phyloP scores from a whole-genome alignment of 2,888 invertebrate species.

The Melieria crassipennis region DNA sequence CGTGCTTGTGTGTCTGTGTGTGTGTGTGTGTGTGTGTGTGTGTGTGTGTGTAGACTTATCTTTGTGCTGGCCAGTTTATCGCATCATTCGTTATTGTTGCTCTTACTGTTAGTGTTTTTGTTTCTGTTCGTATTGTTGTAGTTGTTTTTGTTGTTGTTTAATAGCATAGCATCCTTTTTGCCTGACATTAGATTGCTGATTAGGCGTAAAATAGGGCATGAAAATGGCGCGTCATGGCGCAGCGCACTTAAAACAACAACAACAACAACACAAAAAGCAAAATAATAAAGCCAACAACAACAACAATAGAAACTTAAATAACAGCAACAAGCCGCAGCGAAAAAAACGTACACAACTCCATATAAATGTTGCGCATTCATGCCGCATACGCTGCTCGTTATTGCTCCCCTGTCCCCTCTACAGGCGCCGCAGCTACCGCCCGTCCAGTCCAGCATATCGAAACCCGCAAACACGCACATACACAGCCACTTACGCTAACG shows the following conservation, averaged over 20 bases:
- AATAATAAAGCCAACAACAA: neutral
- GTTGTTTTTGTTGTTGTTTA: no score
- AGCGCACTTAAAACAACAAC: neutral
- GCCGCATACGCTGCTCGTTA: no score
- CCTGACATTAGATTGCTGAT: slow-evolving; percentile 21
- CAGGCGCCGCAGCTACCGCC: no score
- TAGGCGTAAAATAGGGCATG: slow-evolving; percentile 15
- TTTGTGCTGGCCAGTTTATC: neutral
- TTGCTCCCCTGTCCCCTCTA: no score
- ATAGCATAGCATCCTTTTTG: slow-evolving; percentile 6
- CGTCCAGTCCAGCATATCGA: no score
- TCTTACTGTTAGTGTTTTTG: no score
- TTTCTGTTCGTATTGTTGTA: no score
- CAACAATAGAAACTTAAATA: slow-evolving; percentile 9
- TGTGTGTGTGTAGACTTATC: neutral
- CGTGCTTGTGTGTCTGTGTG: neutral
- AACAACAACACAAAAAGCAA: no score
- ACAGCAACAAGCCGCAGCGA: neutral
- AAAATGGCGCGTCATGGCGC: neutral
- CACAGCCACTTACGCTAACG: no score
- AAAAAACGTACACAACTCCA: no score
- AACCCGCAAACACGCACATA: no score
- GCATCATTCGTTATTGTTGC: neutral
- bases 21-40: neutral
- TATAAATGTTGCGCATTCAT: no score